These are phyloP conservation scores for Caerostris extrusa DNA, from an alignment of 1,140 invertebrate genomes.

Conservation along the genomic window DNA sequence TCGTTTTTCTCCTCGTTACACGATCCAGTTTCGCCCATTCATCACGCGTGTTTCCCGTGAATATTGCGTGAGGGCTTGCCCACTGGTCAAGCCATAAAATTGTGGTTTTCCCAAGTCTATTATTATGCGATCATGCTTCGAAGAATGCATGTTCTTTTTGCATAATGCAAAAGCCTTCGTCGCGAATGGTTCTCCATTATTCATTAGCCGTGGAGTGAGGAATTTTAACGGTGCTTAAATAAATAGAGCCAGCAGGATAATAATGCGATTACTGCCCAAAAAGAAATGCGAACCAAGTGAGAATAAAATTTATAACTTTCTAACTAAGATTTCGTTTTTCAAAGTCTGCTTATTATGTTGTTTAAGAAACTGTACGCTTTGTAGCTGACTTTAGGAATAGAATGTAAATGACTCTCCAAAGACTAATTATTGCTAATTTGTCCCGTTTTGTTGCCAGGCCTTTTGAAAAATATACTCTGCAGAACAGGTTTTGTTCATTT, in stretches of 20 bases:
- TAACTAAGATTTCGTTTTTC: not conserved
- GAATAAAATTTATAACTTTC: slow-evolving; percentile 36
- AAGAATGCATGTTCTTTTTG: slow-evolving; percentile 20
- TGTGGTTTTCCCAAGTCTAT: slow-evolving; percentile 28
- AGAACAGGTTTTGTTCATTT: too few species aligned
- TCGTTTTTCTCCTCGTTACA: not conserved
- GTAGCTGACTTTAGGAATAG: not conserved
- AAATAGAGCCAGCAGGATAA: slow-evolving; percentile 15
- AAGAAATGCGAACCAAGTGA: not conserved
- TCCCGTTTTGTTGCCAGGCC: not conserved
- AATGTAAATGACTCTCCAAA: not conserved
- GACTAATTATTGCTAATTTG: not conserved
- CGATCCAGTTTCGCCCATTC: not conserved
- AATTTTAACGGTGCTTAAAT: slow-evolving; percentile 40
- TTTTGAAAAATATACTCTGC: too few species aligned
- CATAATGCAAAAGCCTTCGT: slow-evolving; percentile 48
- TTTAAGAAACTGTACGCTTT: not conserved
- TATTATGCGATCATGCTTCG: slow-evolving; percentile 24
- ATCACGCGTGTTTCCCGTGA: not conserved
- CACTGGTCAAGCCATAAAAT: slow-evolving; percentile 53
- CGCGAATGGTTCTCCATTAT: slow-evolving; percentile 42
- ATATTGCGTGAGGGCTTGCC: slow-evolving; percentile 22
- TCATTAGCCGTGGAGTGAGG: not conserved
- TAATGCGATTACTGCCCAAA: slow-evolving; percentile 45
- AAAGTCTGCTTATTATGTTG: slow-evolving; percentile 4